phyloP scores from a whole-genome alignment of 35 echinoderm and acorn worm genomes.

The Patiria miniata region DNA sequence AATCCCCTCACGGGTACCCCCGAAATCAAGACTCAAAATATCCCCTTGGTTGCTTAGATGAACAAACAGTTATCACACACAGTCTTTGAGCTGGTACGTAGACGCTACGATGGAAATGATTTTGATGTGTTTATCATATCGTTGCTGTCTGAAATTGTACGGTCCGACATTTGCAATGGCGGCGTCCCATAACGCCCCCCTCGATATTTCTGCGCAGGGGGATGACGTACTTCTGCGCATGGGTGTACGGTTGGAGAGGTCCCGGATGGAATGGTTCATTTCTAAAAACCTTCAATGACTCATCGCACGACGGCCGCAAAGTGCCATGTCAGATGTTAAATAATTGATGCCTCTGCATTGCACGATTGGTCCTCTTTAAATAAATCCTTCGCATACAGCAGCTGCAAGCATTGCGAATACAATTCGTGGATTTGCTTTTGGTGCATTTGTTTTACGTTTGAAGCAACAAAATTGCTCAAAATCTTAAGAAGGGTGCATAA shows the following conservation, averaged over 20 bases:
- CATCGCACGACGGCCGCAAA: too few species aligned
- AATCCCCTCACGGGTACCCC: neutral
- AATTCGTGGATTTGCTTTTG: too few species aligned
- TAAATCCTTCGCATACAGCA: too few species aligned
- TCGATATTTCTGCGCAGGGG: conserved; percentile 18
- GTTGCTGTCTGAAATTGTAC: neutral
- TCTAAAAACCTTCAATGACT: too few species aligned
- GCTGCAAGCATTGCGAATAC: too few species aligned
- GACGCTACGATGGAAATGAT: neutral
- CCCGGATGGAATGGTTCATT: neutral
- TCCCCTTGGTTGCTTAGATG: neutral
- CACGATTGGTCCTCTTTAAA: too few species aligned
- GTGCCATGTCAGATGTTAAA: too few species aligned
- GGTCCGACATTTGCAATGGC: conserved; percentile 48
- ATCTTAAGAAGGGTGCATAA: too few species aligned
- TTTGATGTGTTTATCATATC: neutral
- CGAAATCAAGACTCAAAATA: neutral
- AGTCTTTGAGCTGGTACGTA: neutral
- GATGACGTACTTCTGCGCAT: conserved; percentile 50
- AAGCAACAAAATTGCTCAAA: too few species aligned
- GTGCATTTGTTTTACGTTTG: too few species aligned
- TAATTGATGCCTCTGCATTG: too few species aligned
- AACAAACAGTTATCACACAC: neutral
- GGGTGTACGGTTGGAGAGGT: conserved; percentile 7
- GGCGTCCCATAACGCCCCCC: conserved; percentile 30